phyloP scores from a whole-genome alignment of 2,888 invertebrate species.

The Priapulus caudatus region DNA sequence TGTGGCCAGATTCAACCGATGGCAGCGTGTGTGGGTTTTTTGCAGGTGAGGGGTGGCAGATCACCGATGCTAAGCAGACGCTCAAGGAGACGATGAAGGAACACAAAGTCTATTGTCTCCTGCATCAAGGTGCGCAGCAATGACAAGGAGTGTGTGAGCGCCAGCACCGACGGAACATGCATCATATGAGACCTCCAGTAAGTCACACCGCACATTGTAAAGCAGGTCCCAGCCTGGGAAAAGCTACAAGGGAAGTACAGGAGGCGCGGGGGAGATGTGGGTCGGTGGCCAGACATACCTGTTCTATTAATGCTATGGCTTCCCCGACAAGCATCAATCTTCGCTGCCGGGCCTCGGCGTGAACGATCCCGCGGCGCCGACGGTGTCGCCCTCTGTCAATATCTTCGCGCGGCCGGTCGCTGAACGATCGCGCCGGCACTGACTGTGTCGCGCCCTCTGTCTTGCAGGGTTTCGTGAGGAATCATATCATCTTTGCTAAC shows the following conservation, averaged over 20 bases:
- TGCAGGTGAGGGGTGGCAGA: too few species aligned
- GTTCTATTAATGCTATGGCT: too few species aligned
- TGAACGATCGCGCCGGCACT: not conserved
- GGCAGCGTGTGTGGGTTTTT: too few species aligned
- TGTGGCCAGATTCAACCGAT: too few species aligned
- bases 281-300: too few species aligned
- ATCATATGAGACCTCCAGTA: conserved; percentile 82
- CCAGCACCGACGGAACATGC: conserved; percentile 80
- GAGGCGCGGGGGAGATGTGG: too few species aligned
- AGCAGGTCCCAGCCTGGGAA: too few species aligned
- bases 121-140: conserved; percentile 62
- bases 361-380: too few species aligned
- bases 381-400: not conserved
- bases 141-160: conserved; percentile 70
- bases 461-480: conserved; percentile 51
- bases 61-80: conserved; percentile 48
- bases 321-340: too few species aligned
- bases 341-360: too few species aligned
- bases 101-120: conserved; percentile 75
- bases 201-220: conserved; percentile 24
- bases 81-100: conserved; percentile 68
- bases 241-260: too few species aligned
- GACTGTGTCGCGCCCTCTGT: not conserved
- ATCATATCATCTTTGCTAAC: conserved; percentile 73
- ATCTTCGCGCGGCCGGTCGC: not conserved